phyloP scores from a whole-genome alignment of 2,113 vertebrate species.

The Trachemys scripta region DNA sequence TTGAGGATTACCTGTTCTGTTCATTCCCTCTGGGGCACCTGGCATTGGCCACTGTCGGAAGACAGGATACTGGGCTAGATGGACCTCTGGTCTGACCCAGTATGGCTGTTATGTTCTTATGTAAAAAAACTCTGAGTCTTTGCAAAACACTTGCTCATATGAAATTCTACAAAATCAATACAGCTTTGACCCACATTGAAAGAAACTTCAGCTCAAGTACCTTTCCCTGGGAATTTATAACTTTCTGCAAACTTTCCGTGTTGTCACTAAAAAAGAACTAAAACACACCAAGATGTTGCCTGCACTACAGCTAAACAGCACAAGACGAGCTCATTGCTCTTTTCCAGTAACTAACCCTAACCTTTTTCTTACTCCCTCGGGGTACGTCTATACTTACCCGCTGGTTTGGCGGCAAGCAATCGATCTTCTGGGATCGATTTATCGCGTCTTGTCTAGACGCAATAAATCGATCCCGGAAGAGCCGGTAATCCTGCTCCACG shows the following conservation, averaged over 20 bases:
- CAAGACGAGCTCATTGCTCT: not conserved
- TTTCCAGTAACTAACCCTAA: not conserved
- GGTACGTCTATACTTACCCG: too few species aligned
- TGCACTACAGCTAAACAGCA: not conserved
- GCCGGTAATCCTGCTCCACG: too few species aligned
- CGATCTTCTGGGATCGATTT: too few species aligned
- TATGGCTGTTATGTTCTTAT: too few species aligned
- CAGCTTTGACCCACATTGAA: not conserved
- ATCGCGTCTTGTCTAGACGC: too few species aligned
- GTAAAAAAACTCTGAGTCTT: not conserved
- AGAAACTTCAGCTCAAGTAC: not conserved
- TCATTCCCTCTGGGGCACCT: too few species aligned
- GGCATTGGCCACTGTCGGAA: too few species aligned
- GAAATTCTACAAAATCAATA: not conserved
- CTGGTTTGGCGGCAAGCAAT: too few species aligned
- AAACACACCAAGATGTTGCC: not conserved
- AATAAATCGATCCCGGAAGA: too few species aligned
- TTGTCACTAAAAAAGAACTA: not conserved
- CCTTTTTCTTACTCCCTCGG: not conserved
- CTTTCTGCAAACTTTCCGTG: not conserved
- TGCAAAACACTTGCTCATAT: not conserved
- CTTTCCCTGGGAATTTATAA: not conserved
- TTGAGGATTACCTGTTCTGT: too few species aligned
- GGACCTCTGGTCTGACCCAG: too few species aligned
- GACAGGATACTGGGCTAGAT: too few species aligned